These are phyloP conservation scores for Callosobruchus maculatus DNA, from an alignment of 2,888 invertebrate species.

Conservation along the genomic window DNA sequence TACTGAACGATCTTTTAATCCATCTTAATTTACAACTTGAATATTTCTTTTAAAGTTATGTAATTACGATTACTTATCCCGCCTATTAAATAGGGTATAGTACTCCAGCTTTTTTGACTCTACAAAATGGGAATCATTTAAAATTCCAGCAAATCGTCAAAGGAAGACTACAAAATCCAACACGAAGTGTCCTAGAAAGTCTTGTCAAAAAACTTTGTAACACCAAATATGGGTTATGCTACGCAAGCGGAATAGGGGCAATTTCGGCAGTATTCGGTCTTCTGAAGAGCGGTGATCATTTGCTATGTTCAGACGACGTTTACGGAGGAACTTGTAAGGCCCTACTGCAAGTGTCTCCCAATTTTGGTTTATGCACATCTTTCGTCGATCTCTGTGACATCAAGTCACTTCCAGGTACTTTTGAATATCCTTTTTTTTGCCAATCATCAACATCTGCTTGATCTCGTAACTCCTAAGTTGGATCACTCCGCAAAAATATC, in stretches of 20 bases:
- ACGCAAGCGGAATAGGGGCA: conserved; percentile 87
- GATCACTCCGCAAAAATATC: too few species aligned
- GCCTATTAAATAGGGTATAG: too few species aligned
- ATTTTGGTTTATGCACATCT: conserved; percentile 68
- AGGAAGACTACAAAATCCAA: conserved; percentile 91
- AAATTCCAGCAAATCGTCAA: conserved; percentile 76
- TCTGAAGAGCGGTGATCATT: conserved; percentile 80
- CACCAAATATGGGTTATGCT: conserved; percentile 77
- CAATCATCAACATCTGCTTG: too few species aligned
- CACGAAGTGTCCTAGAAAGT: conserved; percentile 79
- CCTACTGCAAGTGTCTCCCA: conserved; percentile 51
- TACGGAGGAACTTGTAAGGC: conserved; percentile 88
- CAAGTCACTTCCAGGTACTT: neutral
- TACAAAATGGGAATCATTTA: neutral
- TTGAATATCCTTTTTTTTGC: too few species aligned
- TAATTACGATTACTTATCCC: too few species aligned
- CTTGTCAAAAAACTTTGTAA: conserved; percentile 87
- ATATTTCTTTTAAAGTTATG: too few species aligned
- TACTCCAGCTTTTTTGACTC: too few species aligned
- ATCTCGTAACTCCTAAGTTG: too few species aligned
- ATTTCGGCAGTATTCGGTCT: conserved; percentile 71
- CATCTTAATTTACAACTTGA: too few species aligned
- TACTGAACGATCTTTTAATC: too few species aligned
- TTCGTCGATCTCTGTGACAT: conserved; percentile 1
- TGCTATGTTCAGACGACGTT: conserved; percentile 85